Evolutionary conservation across 2,797 vertebrate species (phyloP).

Genomic region (Tympanoctomys barrerae): DNA sequence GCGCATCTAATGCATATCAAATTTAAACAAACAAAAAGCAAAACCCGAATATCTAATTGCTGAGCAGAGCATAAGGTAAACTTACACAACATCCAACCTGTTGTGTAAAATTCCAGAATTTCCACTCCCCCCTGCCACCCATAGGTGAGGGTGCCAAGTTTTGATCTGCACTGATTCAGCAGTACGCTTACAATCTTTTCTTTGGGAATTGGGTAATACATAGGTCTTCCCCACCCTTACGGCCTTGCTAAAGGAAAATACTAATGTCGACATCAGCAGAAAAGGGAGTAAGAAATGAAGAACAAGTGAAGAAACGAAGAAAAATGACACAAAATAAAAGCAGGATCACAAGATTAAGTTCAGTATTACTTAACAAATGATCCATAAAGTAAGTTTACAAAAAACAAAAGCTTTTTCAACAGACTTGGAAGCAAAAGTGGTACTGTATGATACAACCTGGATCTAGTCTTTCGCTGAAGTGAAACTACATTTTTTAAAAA

Average conservation of each 20-base stretch:
- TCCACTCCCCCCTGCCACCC: slow-evolving; percentile 30
- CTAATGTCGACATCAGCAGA: background rate
- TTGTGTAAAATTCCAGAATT: slow-evolving; percentile 69
- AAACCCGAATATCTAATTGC: slow-evolving; percentile 4
- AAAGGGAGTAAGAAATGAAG: slow-evolving; percentile 7
- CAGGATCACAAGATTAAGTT: slow-evolving; percentile 49
- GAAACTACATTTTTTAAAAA: slow-evolving; percentile 58
- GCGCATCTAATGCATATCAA: slow-evolving; percentile 39
- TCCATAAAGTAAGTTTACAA: slow-evolving; percentile 55
- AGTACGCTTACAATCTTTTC: slow-evolving; percentile 53
- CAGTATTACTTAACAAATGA: slow-evolving; percentile 70
- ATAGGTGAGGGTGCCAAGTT: slow-evolving; percentile 55
- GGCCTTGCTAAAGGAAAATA: slow-evolving; percentile 39
- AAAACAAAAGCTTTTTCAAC: slow-evolving; percentile 72
- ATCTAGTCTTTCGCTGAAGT: slow-evolving; percentile 51
- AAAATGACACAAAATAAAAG: background rate
- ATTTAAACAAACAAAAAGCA: slow-evolving; percentile 44
- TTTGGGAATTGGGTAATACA: background rate
- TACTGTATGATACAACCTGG: slow-evolving; percentile 47
- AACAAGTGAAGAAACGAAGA: background rate
- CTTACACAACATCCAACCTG: slow-evolving; percentile 64
- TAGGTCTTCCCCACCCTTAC: slow-evolving; percentile 34
- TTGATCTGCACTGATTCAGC: slow-evolving; percentile 70
- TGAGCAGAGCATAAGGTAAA: slow-evolving; percentile 57
- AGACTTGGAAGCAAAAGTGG: slow-evolving; percentile 60